Evolutionary conservation across 1,140 invertebrate genomes (phyloP).

Genomic region (Carcinoscorpius rotundicauda): DNA sequence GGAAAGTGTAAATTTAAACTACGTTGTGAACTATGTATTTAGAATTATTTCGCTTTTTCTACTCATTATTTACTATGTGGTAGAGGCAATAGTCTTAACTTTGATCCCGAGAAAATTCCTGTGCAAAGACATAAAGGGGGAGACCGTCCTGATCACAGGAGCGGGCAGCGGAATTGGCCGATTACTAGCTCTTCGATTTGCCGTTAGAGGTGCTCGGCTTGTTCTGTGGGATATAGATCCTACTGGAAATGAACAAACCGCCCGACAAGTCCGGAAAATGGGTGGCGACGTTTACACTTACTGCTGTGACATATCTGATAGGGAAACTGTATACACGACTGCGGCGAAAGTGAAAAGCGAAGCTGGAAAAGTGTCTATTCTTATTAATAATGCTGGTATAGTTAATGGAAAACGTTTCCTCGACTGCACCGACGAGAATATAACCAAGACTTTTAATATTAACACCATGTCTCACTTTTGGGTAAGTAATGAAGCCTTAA

Average conservation of each 20-base stretch:
- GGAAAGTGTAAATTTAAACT: too few relatives aligned
- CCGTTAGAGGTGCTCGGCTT: conserved; percentile 19
- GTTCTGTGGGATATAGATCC: conserved; percentile 27
- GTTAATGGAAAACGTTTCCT: conserved; percentile 68
- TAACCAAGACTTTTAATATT: conserved; percentile 47
- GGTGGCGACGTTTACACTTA: background rate
- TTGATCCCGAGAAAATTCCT: conserved; percentile 38
- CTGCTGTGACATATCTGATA: conserved; percentile 60
- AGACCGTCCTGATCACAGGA: conserved; percentile 26
- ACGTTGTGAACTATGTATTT: too few relatives aligned
- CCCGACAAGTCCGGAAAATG: conserved; percentile 5
- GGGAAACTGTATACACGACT: conserved; percentile 61
- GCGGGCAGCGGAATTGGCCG: conserved; percentile 28
- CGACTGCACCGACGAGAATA: conserved; percentile 58
- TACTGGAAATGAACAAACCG: conserved; percentile 20
- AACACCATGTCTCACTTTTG: conserved; percentile 51
- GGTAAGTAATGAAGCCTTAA: conserved; percentile 34
- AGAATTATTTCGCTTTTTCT: too few relatives aligned
- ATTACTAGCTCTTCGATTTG: conserved; percentile 22
- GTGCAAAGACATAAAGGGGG: conserved; percentile 20
- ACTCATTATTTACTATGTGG: too few relatives aligned
- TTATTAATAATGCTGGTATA: conserved; percentile 90
- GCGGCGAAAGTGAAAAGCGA: conserved; percentile 64
- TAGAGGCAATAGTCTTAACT: conserved; percentile 30
- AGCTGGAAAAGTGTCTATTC: conserved; percentile 71